These are phyloP conservation scores for Ectropis grisescens DNA, from an alignment of 1,140 invertebrate species.

Conservation along the genomic window DNA sequence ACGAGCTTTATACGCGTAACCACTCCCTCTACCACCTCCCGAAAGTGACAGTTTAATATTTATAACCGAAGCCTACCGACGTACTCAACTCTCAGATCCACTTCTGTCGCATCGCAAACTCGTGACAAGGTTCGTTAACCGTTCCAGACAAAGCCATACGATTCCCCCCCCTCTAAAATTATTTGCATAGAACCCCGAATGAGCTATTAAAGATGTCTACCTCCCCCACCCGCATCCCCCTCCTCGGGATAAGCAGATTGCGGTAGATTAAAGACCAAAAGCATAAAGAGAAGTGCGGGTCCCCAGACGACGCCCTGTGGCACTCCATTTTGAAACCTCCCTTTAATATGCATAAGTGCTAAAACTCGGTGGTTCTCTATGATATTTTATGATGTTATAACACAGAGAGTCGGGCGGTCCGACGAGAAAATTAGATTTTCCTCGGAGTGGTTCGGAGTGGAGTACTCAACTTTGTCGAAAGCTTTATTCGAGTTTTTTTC, in stretches of 20 bases:
- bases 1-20: conserved; percentile 32
- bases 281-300: conserved; percentile 29
- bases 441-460: conserved; percentile 35
- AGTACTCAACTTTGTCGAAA: conserved; percentile 45
- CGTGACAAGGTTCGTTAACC: conserved; percentile 52
- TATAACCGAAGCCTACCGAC: conserved; percentile 45
- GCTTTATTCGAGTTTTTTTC: conserved; percentile 31
- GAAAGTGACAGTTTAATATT: conserved; percentile 38
- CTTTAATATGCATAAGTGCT: conserved; percentile 40
- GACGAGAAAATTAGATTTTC: conserved; percentile 61
- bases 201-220: conserved; percentile 62
- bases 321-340: conserved; percentile 23
- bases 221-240: conserved; percentile 21
- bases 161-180: conserved; percentile 53
- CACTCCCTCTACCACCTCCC: conserved; percentile 20
- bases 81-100: conserved; percentile 22
- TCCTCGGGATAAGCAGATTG: conserved; percentile 52
- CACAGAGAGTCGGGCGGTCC: conserved; percentile 19
- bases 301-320: conserved; percentile 17
- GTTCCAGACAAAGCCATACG: conserved; percentile 61
- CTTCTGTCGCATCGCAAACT: conserved; percentile 38
- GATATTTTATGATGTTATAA: conserved; percentile 39
- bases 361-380: conserved; percentile 26
- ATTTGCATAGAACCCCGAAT: conserved; percentile 64
- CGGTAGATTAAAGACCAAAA: conserved; percentile 63